phyloP scores from a whole-genome alignment of 2,113 vertebrate genomes.

The Tragelaphus scriptus region DNA sequence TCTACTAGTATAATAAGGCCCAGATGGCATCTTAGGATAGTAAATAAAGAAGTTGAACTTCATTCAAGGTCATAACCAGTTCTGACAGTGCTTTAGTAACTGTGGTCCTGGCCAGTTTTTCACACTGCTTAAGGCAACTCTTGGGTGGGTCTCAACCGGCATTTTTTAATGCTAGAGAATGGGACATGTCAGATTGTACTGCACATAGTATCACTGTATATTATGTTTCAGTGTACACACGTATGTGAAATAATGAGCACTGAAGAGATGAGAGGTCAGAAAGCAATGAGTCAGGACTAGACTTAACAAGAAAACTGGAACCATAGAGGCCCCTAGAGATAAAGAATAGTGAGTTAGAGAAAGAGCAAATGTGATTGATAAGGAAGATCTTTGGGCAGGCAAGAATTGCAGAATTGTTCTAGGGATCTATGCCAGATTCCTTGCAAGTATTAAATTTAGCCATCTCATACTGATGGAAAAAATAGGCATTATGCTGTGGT shows the following conservation, averaged over 20 bases:
- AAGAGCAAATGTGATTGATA: not conserved
- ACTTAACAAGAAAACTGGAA: not conserved
- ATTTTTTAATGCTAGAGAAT: not conserved
- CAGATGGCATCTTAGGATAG: not conserved
- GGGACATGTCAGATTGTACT: not conserved
- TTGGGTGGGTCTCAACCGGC: not conserved
- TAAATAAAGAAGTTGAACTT: not conserved
- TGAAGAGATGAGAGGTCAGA: not conserved
- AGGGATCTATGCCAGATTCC: not conserved
- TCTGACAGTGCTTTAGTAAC: not conserved
- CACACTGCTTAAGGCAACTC: not conserved
- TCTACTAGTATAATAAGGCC: not conserved
- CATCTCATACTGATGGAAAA: not conserved
- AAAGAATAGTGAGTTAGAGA: not conserved
- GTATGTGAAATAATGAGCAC: not conserved
- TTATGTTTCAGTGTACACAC: not conserved
- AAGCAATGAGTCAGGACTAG: not conserved
- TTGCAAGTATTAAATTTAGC: not conserved
- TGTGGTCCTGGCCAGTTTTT: not conserved
- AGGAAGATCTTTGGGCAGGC: not conserved
- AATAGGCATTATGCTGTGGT: not conserved
- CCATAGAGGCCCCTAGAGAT: not conserved
- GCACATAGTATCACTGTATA: not conserved
- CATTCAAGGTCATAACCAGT: not conserved
- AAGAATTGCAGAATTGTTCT: not conserved